Conservation (phyloP, 2,797 vertebrate genomes). For the Rousettus madagascariensis region DNA sequence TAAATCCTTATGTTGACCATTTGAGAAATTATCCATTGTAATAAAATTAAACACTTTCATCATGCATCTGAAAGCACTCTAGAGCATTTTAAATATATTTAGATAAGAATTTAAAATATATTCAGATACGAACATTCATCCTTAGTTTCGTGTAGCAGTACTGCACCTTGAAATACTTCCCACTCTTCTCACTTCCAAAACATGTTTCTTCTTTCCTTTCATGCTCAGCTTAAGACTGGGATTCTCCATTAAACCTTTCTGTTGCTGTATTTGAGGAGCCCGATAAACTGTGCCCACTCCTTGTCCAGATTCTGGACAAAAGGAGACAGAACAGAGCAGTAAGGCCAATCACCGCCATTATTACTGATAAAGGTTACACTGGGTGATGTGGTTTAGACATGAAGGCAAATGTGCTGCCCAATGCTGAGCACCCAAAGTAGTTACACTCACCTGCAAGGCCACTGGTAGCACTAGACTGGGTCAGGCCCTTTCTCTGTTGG, state of each 20-base stretch:
- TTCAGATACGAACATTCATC: background rate
- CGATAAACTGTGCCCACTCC: background rate
- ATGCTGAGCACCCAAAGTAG: background rate
- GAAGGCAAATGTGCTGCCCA: background rate
- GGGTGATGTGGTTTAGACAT: background rate
- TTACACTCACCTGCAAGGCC: too few relatives aligned
- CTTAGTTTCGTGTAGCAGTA: background rate
- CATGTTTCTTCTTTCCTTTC: background rate
- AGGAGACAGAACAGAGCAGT: background rate
- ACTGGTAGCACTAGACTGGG: too few relatives aligned
- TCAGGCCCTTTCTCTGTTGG: too few relatives aligned
- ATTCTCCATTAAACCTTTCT: background rate
- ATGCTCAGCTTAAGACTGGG: background rate
- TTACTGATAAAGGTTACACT: background rate
- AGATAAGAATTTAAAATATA: background rate
- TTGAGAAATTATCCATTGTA: background rate
- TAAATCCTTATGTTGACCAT: background rate
- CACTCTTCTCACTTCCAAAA: background rate
- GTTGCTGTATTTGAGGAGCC: background rate
- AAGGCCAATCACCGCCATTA: too few relatives aligned
- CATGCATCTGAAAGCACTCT: background rate
- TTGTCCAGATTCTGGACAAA: background rate
- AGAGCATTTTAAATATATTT: background rate
- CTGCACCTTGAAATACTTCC: background rate
- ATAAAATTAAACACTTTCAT: background rate